Base-by-base conservation (phyloP, 2,797 vertebrate species). In the Crenichthys baileyi region DNA sequence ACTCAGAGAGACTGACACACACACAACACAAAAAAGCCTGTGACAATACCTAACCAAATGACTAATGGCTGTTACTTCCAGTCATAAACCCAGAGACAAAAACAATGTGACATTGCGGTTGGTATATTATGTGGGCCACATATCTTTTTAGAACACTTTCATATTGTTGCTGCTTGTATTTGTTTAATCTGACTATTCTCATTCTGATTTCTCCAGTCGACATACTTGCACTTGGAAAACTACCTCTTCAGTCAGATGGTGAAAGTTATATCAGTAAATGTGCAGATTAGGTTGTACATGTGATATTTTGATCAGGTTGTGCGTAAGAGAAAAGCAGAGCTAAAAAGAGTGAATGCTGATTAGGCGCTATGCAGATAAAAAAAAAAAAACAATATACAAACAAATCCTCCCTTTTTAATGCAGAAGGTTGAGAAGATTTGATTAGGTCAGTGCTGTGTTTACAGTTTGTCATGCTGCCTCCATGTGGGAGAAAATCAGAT, bases 401-500 rank as follows among this genome's bases (percentile, higher is more conserved):
- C 22, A 0, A 46, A 44, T 5, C 22, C 2, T 67, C 3, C 36
- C 26, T 31, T 46, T 63, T 8, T 29, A 2, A 41, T 48, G 73
- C 48, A 36, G 29, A 31, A 6, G 16, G 8, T 12, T 1, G 26
- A 29, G 46, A 26, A 26, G 26, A 13, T 50, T 70, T 29, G 44
- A 26, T 29, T 15, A 18, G 16, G n/a, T 71, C 70, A 72, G 26
- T 51, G 41, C 3, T 68, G 11, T 44, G 67, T 46, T n/a, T 70
- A 44, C 65, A 44, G 41, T 39, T 56, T n/a, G 31, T 24, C 74
- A 56, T 15, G 8, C 29, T 76, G 68, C 58, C 76, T 58, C 51
- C 55, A 1, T 4, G 61, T 77, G 70, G 67, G 77, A 29, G 63
- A 72, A 41, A 24, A 48, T 12, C 20, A n/a, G 60, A 4, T 36